These are phyloP conservation scores for Vultur gryphus DNA, from an alignment of 2,797 vertebrate genomes.

Conservation along the genomic window DNA sequence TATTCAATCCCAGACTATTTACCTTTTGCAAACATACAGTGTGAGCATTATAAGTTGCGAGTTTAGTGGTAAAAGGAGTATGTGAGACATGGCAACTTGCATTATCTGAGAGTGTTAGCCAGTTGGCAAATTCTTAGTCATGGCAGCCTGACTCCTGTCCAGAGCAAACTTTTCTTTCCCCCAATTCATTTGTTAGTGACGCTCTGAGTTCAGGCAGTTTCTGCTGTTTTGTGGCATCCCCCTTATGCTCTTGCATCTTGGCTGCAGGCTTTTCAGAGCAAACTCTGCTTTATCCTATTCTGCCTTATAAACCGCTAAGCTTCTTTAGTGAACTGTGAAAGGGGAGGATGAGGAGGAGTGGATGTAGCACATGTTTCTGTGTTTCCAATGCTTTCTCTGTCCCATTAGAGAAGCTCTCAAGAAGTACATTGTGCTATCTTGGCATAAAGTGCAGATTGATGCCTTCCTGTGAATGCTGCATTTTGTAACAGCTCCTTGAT, in stretches of 20 bases:
- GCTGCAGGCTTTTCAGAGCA: conserved; percentile 8
- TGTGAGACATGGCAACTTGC: neutral
- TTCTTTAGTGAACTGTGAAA: conserved; percentile 42
- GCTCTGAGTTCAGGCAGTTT: neutral
- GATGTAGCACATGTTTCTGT: conserved; percentile 42
- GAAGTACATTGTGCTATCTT: conserved; percentile 63
- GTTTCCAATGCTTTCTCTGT: conserved; percentile 51
- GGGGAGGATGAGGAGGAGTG: neutral
- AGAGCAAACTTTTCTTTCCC: neutral
- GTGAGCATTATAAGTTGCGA: neutral
- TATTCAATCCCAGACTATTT: neutral
- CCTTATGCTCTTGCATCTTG: neutral
- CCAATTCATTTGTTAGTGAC: neutral
- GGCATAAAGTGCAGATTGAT: conserved; percentile 65
- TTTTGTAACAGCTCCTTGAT: conserved; percentile 54
- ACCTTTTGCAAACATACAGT: neutral
- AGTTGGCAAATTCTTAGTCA: neutral
- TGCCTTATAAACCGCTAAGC: conserved; percentile 19
- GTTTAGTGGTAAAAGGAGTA: neutral
- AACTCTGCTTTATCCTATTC: conserved; percentile 19
- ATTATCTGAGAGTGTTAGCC: neutral
- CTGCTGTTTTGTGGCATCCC: neutral
- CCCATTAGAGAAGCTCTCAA: conserved; percentile 57
- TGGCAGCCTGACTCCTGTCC: neutral
- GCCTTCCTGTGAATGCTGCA: conserved; percentile 63